These are phyloP conservation scores for Hapalemur alaotrensis DNA, from an alignment of 2,797 vertebrate genomes.

Conservation along the genomic window DNA sequence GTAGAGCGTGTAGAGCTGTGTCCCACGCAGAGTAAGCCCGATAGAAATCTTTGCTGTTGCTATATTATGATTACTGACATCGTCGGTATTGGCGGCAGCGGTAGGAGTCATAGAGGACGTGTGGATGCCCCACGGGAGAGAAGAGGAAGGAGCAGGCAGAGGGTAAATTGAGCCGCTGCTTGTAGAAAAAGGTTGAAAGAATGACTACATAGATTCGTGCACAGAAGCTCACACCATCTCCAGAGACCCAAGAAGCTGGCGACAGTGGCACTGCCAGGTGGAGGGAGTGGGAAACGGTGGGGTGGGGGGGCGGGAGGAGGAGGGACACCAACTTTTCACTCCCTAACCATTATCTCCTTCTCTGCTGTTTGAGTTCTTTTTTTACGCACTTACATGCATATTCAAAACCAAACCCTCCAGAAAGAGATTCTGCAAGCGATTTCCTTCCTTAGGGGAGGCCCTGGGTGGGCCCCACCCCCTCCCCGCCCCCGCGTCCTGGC, in stretches of 20 bases:
- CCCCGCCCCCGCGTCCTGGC: not conserved
- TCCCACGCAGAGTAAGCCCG: not conserved
- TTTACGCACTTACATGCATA: not conserved
- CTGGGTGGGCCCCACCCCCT: not conserved
- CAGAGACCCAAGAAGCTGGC: not conserved
- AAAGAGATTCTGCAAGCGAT: not conserved
- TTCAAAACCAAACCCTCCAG: not conserved
- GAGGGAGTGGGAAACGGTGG: not conserved
- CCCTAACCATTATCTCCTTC: not conserved
- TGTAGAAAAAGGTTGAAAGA: not conserved
- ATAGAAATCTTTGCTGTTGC: not conserved
- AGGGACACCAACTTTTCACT: not conserved
- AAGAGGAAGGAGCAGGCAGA: not conserved
- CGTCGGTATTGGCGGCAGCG: not conserved
- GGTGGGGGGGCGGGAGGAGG: not conserved
- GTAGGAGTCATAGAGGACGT: not conserved
- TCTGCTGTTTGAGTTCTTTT: not conserved
- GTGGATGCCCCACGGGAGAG: not conserved
- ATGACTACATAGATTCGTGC: not conserved
- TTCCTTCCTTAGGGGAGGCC: constrained; percentile 27
- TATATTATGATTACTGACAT: not conserved
- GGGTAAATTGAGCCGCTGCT: not conserved
- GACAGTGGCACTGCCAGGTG: accelerated
- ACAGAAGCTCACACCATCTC: accelerated
- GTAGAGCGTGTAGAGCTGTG: not conserved